These are phyloP conservation scores for Ibycter americanus DNA, from an alignment of 2,797 vertebrate genomes.

Conservation along the genomic window DNA sequence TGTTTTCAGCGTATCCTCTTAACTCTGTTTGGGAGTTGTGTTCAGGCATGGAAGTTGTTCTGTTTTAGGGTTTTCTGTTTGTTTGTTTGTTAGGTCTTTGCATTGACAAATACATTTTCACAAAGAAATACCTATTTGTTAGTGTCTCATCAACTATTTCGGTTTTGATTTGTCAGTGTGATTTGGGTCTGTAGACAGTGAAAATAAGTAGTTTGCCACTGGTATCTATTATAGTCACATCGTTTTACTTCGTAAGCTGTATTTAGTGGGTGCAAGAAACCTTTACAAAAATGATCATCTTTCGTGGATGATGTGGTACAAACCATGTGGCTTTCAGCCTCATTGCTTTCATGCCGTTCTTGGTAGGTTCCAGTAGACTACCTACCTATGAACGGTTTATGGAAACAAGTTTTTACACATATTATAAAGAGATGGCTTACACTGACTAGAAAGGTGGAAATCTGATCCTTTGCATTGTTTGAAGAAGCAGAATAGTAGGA, in stretches of 20 bases:
- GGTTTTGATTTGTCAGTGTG: not conserved
- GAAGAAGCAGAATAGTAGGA: not conserved
- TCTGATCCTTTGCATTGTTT: not conserved
- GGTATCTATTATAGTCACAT: not conserved
- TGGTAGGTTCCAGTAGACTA: not conserved
- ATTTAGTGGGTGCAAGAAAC: not conserved
- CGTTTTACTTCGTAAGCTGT: not conserved
- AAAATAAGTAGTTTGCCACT: not conserved
- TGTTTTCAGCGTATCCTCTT: conserved; percentile 99
- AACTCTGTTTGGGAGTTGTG: not conserved
- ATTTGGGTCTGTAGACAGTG: not conserved
- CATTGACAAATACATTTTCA: not conserved
- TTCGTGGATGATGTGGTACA: not conserved
- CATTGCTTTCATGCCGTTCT: not conserved
- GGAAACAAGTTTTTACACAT: not conserved
- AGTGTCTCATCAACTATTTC: not conserved
- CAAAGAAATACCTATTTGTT: not conserved
- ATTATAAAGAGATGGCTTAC: not conserved
- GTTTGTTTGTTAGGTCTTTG: not conserved
- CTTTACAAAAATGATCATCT: not conserved
- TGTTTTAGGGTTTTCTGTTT: not conserved
- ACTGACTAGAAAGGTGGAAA: not conserved
- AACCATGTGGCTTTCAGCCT: not conserved
- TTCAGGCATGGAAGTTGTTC: not conserved
- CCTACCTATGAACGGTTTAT: not conserved